Conservation (phyloP, 2,113 vertebrate species). For the Megalops atlanticus region DNA sequence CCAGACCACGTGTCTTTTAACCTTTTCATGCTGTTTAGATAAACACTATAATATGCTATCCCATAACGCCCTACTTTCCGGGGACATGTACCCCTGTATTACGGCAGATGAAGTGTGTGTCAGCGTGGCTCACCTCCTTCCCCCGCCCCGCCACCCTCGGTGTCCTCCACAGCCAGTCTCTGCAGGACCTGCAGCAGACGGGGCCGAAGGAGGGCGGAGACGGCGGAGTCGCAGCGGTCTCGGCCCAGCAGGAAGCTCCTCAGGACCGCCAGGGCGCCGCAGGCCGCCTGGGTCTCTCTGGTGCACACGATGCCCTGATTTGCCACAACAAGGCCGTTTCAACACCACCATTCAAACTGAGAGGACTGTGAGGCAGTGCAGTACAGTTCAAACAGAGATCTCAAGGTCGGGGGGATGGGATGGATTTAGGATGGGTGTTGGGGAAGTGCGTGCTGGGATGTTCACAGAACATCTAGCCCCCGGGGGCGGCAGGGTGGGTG, state of each 20-base stretch:
- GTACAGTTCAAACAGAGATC: too few relatives aligned
- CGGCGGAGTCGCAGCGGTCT: constrained; percentile 54
- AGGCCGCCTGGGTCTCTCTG: constrained; percentile 67
- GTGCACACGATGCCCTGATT: constrained; percentile 82
- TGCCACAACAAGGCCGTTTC: too few relatives aligned
- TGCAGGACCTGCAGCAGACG: constrained; percentile 82
- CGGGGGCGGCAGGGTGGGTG: too few relatives aligned
- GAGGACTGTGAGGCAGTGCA: too few relatives aligned
- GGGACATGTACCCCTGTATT: too few relatives aligned
- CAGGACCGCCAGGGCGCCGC: constrained; percentile 71
- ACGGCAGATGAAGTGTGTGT: too few relatives aligned
- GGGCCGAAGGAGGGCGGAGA: constrained; percentile 72
- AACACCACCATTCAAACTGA: too few relatives aligned
- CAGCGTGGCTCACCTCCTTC: constrained; percentile 50
- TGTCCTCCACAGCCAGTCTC: constrained; percentile 69
- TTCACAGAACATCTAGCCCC: too few relatives aligned
- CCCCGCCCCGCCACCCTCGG: constrained; percentile 53
- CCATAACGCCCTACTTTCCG: background rate
- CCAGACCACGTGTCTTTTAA: background rate
- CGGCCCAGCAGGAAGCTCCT: constrained; percentile 66
- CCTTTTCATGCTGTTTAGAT: background rate
- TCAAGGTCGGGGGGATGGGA: too few relatives aligned
- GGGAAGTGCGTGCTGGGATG: too few relatives aligned
- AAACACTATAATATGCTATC: background rate
- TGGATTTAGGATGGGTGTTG: too few relatives aligned